These are phyloP conservation scores for Benthosema pterotum DNA, from an alignment of 2,797 vertebrate species.

Conservation along the genomic window DNA sequence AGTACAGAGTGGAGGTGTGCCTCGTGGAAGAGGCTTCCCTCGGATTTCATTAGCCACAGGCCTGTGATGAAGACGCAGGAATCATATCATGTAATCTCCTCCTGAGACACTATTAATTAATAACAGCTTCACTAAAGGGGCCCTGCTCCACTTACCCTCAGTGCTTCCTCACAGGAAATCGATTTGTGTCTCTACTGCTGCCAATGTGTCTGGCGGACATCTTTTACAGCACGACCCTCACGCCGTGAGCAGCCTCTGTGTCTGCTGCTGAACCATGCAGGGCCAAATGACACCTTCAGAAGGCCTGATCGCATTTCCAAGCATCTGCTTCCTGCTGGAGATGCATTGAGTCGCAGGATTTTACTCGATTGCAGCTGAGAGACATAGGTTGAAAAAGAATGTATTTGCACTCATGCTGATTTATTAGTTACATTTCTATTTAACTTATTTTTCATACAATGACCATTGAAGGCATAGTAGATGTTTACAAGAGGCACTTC, in stretches of 20 bases:
- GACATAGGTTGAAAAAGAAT: too few relatives aligned
- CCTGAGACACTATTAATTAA: constrained; percentile 79
- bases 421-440: too few relatives aligned
- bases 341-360: constrained; percentile 30
- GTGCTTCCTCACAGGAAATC: constrained; percentile 71
- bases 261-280: constrained; percentile 58
- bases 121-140: constrained; percentile 71
- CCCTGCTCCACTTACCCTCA: constrained; percentile 63
- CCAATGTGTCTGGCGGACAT: constrained; percentile 79
- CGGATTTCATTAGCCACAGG: constrained; percentile 73
- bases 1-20: neutral
- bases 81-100: constrained; percentile 76
- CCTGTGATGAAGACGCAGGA: constrained; percentile 75
- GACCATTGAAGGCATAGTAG: too few relatives aligned
- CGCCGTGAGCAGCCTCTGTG: constrained; percentile 64
- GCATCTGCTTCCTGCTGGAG: constrained; percentile 48
- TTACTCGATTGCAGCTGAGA: neutral
- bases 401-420: too few relatives aligned
- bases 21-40: constrained; percentile 35
- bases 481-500: too few relatives aligned
- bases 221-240: constrained; percentile 70
- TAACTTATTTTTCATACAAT: too few relatives aligned
- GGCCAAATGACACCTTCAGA: constrained; percentile 68
- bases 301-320: constrained; percentile 52
- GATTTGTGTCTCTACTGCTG: constrained; percentile 75